Evolutionary conservation across 2,797 vertebrate species (phyloP).

Genomic region (Gymnocypris eckloni): DNA sequence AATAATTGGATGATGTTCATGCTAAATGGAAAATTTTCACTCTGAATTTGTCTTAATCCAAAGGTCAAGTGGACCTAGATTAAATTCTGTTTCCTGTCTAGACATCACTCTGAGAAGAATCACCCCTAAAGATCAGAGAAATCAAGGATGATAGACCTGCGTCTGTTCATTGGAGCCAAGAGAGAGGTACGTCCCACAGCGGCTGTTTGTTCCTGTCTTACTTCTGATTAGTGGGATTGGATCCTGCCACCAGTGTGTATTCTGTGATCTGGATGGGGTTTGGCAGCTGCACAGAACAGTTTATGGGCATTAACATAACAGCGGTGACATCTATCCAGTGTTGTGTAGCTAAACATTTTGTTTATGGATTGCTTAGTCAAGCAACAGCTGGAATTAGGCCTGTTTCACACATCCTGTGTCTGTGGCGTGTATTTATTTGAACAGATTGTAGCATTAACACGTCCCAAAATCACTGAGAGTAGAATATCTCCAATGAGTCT

Average conservation of each 20-base stretch:
- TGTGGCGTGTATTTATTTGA: background rate
- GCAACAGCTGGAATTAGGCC: background rate
- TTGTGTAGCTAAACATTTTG: background rate
- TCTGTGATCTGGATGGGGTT: constrained; percentile 18
- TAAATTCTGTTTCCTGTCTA: constrained; percentile 8
- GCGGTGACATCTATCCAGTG: constrained; percentile 15
- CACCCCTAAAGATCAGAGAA: background rate
- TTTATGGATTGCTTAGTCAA: constrained; percentile 16
- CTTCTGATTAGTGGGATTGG: constrained; percentile 40
- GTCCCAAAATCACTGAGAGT: background rate
- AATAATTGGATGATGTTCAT: background rate
- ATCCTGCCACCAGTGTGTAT: constrained; percentile 28
- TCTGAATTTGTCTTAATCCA: background rate
- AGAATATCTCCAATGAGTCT: background rate
- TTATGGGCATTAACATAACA: constrained; percentile 7
- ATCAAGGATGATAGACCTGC: constrained; percentile 21
- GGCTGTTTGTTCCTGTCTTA: constrained; percentile 45
- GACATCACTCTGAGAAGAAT: constrained; percentile 16
- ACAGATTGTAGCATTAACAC: background rate
- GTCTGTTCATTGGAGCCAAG: background rate
- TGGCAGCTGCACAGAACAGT: constrained; percentile 9
- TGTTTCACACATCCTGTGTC: background rate
- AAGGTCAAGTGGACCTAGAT: background rate
- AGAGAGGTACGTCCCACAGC: background rate
- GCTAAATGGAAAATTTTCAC: background rate